Evolutionary conservation across 2,888 invertebrate species (phyloP).

Genomic region (Yponomeuta malinellus): DNA sequence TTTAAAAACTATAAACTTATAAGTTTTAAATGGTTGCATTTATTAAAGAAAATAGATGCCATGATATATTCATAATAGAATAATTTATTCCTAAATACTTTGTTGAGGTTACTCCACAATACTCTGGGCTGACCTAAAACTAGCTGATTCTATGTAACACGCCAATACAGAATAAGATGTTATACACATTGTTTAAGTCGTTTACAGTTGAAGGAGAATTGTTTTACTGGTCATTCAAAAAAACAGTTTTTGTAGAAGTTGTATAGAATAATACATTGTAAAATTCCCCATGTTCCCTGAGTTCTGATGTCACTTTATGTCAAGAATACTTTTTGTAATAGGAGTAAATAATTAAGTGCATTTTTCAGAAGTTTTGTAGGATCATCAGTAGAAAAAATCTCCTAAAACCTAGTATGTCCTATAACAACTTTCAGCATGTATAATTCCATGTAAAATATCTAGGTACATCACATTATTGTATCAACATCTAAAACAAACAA

Average conservation of each 20-base stretch:
- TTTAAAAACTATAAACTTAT: background rate
- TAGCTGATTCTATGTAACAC: slow-evolving; percentile 1
- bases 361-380: no score
- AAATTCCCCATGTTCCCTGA: no score
- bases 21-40: background rate
- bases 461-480: slow-evolving; percentile 8
- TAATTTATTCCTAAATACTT: slow-evolving; percentile 1
- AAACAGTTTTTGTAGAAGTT: no score
- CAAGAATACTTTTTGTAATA: no score
- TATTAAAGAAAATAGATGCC: background rate
- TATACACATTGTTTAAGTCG: background rate
- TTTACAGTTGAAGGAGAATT: no score
- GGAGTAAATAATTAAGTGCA: no score
- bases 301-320: no score
- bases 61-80: background rate
- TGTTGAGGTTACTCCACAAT: background rate
- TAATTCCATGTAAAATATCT: background rate
- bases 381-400: no score
- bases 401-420: no score
- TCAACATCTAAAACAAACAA: slow-evolving; percentile 37
- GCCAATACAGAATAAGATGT: background rate
- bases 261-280: no score
- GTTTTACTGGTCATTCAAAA: no score
- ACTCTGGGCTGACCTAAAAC: background rate
- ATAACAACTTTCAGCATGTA: no score